A percentile compares a stretch with the other conserved stretches of the same genome.
These are phyloP conservation scores for Larimichthys crocea DNA, from an alignment of 2,113 vertebrate genomes.

Conservation along the genomic window DNA sequence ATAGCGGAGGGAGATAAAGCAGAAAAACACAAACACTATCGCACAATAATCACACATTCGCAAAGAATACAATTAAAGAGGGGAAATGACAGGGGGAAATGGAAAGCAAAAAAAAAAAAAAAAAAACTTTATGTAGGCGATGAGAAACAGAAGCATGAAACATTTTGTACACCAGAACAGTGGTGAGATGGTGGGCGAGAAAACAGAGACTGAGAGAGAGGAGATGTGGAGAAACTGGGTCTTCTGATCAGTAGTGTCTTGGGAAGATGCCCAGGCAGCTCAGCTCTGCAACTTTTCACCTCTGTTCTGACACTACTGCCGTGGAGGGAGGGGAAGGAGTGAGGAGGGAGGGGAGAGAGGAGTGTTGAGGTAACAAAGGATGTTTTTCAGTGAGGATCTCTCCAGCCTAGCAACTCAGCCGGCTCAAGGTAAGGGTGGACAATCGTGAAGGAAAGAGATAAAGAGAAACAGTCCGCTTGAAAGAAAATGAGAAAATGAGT, in stretches of 20 bases:
- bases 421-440: conserved; percentile 50
- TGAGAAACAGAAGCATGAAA: not conserved
- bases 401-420: conserved; percentile 65
- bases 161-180: not conserved
- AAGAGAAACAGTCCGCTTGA: not conserved
- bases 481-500: not conserved
- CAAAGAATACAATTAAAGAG: not conserved
- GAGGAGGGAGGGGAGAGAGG: not conserved
- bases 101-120: not conserved
- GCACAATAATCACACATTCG: not conserved
- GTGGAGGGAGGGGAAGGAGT: not conserved
- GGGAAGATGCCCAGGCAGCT: conserved; percentile 24
- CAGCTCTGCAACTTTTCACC: conserved; percentile 46
- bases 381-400: conserved; percentile 51
- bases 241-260: conserved; percentile 12
- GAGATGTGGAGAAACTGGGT: conserved; percentile 16
- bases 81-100: not conserved
- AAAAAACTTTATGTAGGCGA: not conserved
- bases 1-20: not conserved
- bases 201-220: conserved; percentile 14
- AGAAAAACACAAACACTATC: not conserved
- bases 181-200: conserved; percentile 2
- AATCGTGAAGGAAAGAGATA: conserved; percentile 17
- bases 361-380: not conserved
- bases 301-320: conserved; percentile 33